Conservation (phyloP, 64 coral and sea anemone species). For the Dendronephthya gigantea region DNA sequence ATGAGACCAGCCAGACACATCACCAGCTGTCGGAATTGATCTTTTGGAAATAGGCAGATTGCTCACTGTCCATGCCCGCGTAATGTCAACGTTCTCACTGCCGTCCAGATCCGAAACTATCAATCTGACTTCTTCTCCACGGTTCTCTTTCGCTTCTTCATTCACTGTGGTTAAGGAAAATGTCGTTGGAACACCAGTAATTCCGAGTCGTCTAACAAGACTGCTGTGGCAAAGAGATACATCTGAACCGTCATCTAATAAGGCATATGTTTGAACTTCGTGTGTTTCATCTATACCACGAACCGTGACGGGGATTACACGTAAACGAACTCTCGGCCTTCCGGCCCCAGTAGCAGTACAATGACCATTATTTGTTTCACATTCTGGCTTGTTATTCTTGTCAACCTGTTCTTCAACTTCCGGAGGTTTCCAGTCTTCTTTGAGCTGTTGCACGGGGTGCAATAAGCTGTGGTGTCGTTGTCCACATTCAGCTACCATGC, state of each 20-base stretch:
- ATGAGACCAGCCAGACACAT: conserved; percentile 27
- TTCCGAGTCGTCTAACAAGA: conserved; percentile 23
- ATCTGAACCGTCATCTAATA: conserved; percentile 32
- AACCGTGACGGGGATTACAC: conserved; percentile 9
- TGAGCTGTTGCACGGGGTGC: neutral
- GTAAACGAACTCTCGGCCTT: neutral
- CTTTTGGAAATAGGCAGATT: conserved; percentile 20
- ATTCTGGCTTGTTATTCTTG: neutral
- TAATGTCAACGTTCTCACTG: conserved; percentile 17
- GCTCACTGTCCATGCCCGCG: conserved; percentile 33
- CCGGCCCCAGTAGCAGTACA: conserved; percentile 31
- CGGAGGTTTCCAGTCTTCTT: neutral
- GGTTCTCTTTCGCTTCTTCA: neutral
- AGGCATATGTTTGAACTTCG: neutral
- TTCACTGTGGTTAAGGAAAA: conserved; percentile 36
- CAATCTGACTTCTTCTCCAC: conserved; percentile 30
- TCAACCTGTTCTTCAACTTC: neutral
- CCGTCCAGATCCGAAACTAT: neutral
- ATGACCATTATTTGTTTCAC: neutral
- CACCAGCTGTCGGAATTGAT: neutral
- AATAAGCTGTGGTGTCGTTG: conserved; percentile 37
- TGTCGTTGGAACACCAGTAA: neutral
- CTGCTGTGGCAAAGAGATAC: conserved; percentile 22
- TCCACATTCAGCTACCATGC: conserved; percentile 37
- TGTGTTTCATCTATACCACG: neutral